These are phyloP conservation scores for Actinia tenebrosa DNA, from an alignment of 64 coral and sea anemone genomes.

Conservation along the genomic window DNA sequence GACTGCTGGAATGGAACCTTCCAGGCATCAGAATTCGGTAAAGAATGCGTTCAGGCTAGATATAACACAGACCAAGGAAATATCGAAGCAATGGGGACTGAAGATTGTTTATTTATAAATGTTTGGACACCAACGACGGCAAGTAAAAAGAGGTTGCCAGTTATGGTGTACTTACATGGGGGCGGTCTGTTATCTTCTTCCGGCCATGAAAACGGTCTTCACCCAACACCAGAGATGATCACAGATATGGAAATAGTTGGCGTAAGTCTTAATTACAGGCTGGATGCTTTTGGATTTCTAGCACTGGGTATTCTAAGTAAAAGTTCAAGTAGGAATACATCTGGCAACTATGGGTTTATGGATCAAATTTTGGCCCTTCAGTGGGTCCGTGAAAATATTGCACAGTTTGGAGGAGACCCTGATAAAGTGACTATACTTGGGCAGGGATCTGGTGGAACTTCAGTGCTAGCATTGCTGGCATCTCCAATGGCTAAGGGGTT, in stretches of 20 bases:
- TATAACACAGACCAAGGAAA: not conserved
- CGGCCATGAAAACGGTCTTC: conserved; percentile 40
- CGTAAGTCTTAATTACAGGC: conserved; percentile 57
- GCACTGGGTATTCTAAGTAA: conserved; percentile 40
- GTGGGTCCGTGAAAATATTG: conserved; percentile 58
- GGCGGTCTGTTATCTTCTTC: conserved; percentile 26
- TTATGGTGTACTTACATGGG: conserved; percentile 65
- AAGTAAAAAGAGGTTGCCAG: conserved; percentile 33
- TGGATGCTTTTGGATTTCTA: conserved; percentile 71
- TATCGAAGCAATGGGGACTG: conserved; percentile 37
- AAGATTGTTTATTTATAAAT: conserved; percentile 80
- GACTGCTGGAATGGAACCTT: conserved; percentile 63
- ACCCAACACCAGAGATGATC: conserved; percentile 47
- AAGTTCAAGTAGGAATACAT: not conserved
- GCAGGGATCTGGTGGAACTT: conserved; percentile 57
- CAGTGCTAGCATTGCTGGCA: conserved; percentile 22
- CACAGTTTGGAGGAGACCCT: conserved; percentile 63
- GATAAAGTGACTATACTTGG: conserved; percentile 53
- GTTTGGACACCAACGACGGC: conserved; percentile 49
- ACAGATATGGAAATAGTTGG: conserved; percentile 37
- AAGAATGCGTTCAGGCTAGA: conserved; percentile 45
- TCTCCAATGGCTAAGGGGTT: conserved; percentile 30
- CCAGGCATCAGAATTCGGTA: conserved; percentile 41
- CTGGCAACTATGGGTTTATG: conserved; percentile 75
- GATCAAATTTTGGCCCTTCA: conserved; percentile 64